These are phyloP conservation scores for Terebella lapidaria DNA, from an alignment of 2,888 invertebrate species.

Conservation along the genomic window DNA sequence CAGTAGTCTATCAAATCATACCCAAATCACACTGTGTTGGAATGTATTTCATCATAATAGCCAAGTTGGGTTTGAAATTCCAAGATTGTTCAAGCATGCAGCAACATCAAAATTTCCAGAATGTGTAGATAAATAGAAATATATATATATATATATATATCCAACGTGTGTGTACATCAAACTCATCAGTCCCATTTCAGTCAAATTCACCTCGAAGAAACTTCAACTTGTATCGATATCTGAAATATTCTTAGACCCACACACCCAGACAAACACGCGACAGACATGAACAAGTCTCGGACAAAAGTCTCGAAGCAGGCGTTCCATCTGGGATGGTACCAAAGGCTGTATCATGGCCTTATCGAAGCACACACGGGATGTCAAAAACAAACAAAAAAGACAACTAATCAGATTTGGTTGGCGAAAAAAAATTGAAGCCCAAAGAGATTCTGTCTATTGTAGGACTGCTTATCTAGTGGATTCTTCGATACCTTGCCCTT, in stretches of 20 bases:
- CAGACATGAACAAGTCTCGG: too few relatives aligned
- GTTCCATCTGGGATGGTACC: too few relatives aligned
- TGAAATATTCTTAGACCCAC: background rate
- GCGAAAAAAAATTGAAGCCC: too few relatives aligned
- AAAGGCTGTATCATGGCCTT: too few relatives aligned
- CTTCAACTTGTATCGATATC: background rate
- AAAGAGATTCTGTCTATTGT: too few relatives aligned
- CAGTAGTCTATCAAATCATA: background rate
- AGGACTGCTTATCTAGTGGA: too few relatives aligned
- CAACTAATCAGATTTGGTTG: too few relatives aligned
- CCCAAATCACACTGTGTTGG: background rate
- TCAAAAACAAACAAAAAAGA: too few relatives aligned
- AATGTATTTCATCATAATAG: background rate
- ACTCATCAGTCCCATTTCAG: background rate
- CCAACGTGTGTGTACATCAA: background rate
- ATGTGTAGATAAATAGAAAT: background rate
- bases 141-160: background rate
- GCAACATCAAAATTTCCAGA: background rate
- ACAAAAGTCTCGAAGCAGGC: too few relatives aligned
- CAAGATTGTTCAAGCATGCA: too few relatives aligned
- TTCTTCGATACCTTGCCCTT: background rate
- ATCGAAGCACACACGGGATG: too few relatives aligned
- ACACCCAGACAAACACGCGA: background rate
- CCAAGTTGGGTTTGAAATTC: too few relatives aligned
- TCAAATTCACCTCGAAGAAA: background rate